Percentiles rank a stretch among this genome's conserved stretches.
These are phyloP conservation scores for Oophaga sylvatica DNA, from an alignment of 2,797 vertebrate species.

Conservation along the genomic window DNA sequence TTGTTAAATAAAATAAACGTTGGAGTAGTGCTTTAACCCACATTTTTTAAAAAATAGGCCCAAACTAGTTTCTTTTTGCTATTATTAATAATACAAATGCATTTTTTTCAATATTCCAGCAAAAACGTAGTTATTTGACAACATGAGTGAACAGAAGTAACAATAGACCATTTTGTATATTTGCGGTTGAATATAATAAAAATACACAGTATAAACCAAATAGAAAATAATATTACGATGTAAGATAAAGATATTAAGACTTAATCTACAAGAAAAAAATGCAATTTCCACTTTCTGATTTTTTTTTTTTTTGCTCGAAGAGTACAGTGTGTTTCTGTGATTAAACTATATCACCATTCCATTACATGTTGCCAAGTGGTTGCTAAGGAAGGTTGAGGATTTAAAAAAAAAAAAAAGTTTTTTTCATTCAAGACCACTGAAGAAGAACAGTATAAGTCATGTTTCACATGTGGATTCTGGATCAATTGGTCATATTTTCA, in stretches of 20 bases:
- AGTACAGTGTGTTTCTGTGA: background rate
- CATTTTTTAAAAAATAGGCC: too few relatives aligned
- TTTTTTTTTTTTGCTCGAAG: background rate
- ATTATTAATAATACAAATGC: too few relatives aligned
- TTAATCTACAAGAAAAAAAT: background rate
- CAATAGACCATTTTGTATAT: background rate
- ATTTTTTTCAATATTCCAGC: too few relatives aligned
- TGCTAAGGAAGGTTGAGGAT: background rate
- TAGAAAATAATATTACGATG: background rate
- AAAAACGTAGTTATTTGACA: too few relatives aligned
- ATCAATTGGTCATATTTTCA: background rate
- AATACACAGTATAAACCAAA: background rate
- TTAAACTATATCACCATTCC: background rate
- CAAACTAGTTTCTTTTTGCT: too few relatives aligned
- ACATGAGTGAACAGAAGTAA: too few relatives aligned
- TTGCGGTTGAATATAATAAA: background rate
- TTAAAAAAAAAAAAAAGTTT: background rate
- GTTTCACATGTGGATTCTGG: background rate
- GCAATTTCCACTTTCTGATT: background rate
- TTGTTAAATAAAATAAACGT: too few relatives aligned
- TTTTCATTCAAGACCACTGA: background rate
- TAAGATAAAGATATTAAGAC: background rate
- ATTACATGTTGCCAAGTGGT: background rate
- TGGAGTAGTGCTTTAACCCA: too few relatives aligned
- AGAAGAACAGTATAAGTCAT: background rate